Conservation (phyloP, 2,888 invertebrate genomes). For the Caenorhabditis sulstoni region DNA sequence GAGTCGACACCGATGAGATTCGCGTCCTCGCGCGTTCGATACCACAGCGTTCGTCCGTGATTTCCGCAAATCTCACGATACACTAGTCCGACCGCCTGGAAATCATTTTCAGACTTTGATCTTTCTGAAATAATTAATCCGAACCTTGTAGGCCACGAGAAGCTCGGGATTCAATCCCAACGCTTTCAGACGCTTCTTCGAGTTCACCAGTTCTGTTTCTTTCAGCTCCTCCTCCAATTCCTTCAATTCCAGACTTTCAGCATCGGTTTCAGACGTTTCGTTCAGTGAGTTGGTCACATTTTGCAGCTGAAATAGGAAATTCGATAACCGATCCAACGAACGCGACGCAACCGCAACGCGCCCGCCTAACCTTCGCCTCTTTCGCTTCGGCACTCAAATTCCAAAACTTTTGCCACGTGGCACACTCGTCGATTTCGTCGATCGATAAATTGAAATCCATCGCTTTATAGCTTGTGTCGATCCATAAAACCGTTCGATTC, state of each 20-base stretch:
- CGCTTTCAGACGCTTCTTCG: conserved; percentile 67
- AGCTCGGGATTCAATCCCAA: conserved; percentile 73
- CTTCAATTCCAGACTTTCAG: conserved; percentile 38
- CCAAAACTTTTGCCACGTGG: conserved; percentile 76
- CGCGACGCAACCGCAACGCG: background rate
- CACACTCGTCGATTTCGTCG: conserved; percentile 70
- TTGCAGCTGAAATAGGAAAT: conserved; percentile 5
- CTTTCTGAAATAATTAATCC: too few species aligned
- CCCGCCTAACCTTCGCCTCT: conserved; percentile 7
- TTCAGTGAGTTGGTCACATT: conserved; percentile 7
- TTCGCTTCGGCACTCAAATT: conserved; percentile 32
- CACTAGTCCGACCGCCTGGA: conserved; percentile 74
- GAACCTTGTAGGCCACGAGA: conserved; percentile 71
- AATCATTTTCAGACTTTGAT: conserved; percentile 6
- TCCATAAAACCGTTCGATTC: conserved; percentile 73
- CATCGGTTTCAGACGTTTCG: conserved; percentile 48
- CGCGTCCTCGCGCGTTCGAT: conserved; percentile 75
- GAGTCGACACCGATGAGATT: conserved; percentile 74
- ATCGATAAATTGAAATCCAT: conserved; percentile 72
- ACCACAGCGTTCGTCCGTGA: conserved; percentile 74
- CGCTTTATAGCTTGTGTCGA: conserved; percentile 77
- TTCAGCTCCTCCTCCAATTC: conserved; percentile 56
- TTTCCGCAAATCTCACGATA: conserved; percentile 77
- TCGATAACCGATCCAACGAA: background rate
- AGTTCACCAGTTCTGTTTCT: conserved; percentile 70